Evolutionary conservation across 2,797 vertebrate genomes (phyloP).

Genomic region (Sebastes diaconus): DNA sequence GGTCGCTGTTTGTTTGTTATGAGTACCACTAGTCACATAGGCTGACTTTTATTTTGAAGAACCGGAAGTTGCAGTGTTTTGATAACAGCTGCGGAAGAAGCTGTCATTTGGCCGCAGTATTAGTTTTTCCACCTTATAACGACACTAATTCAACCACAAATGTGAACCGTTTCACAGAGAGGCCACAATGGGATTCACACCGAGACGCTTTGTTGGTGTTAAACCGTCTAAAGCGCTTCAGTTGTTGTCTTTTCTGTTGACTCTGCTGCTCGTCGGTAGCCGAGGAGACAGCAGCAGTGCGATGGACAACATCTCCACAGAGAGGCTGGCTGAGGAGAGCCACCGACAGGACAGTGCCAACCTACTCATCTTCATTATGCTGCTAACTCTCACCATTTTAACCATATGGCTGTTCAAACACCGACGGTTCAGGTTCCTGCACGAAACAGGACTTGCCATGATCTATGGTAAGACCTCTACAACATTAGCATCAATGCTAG

Average conservation of each 20-base stretch:
- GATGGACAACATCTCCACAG: constrained; percentile 90
- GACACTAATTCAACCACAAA: constrained; percentile 27
- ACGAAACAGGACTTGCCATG: constrained; percentile 93
- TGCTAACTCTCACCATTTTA: constrained; percentile 91
- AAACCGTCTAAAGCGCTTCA: constrained; percentile 6
- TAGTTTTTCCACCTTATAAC: background rate
- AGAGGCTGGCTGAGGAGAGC: constrained; percentile 90
- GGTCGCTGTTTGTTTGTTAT: background rate
- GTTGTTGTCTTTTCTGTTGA: constrained; percentile 53
- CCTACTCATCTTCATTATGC: constrained; percentile 89
- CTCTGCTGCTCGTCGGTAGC: constrained; percentile 57
- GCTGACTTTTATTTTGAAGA: constrained; percentile 65
- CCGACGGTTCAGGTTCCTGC: constrained; percentile 87
- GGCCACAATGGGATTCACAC: constrained; percentile 43
- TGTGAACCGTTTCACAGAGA: constrained; percentile 33
- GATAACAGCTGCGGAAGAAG: constrained; percentile 47
- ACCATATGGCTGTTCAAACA: constrained; percentile 95
- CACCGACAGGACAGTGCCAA: constrained; percentile 92
- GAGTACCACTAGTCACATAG: rapidly evolving
- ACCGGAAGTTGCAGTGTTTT: constrained; percentile 73
- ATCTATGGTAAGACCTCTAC: constrained; percentile 86
- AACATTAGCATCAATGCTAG: constrained; percentile 29
- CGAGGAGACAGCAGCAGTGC: constrained; percentile 64
- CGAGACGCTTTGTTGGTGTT: background rate
- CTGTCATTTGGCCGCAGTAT: constrained; percentile 24